These are phyloP conservation scores for Haliclystus octoradiatus DNA, from an alignment of 30 jellyfish, hydroid and myxozoan genomes.

Conservation along the genomic window DNA sequence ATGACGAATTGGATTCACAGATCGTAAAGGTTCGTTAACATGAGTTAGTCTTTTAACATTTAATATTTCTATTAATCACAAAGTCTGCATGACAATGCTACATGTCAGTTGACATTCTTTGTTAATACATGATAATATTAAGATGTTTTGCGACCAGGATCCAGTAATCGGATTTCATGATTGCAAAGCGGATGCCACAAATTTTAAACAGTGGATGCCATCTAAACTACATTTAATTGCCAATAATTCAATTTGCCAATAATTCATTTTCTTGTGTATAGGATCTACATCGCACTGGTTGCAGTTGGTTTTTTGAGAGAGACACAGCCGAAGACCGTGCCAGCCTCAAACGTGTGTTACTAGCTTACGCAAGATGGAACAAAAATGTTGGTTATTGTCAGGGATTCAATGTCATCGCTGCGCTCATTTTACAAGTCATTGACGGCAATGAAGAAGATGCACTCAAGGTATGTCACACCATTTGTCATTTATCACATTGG, in stretches of 20 bases:
- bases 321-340: slow-evolving; percentile 97
- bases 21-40: slow-evolving; percentile 65
- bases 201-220: too few species aligned
- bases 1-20: slow-evolving; percentile 90
- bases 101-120: too few species aligned
- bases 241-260: not conserved
- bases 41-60: not conserved
- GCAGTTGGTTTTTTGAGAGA: slow-evolving; percentile 94
- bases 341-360: slow-evolving; percentile 73
- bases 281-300: slow-evolving; percentile 97
- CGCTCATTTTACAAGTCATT: slow-evolving; percentile 83
- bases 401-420: slow-evolving; percentile 96
- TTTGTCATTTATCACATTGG: not conserved
- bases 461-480: slow-evolving; percentile 78
- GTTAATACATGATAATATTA: too few species aligned
- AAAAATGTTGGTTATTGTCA: slow-evolving; percentile 90
- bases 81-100: too few species aligned
- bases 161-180: too few species aligned
- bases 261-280: not conserved
- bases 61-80: not conserved
- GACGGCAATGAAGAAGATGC: slow-evolving; percentile 97
- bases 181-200: too few species aligned
- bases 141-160: too few species aligned
- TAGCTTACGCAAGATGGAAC: slow-evolving; percentile 98
- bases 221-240: slow-evolving; percentile 1